Base-by-base conservation (phyloP, 2,113 vertebrate species). In the Amblyopsis rosae region DNA sequence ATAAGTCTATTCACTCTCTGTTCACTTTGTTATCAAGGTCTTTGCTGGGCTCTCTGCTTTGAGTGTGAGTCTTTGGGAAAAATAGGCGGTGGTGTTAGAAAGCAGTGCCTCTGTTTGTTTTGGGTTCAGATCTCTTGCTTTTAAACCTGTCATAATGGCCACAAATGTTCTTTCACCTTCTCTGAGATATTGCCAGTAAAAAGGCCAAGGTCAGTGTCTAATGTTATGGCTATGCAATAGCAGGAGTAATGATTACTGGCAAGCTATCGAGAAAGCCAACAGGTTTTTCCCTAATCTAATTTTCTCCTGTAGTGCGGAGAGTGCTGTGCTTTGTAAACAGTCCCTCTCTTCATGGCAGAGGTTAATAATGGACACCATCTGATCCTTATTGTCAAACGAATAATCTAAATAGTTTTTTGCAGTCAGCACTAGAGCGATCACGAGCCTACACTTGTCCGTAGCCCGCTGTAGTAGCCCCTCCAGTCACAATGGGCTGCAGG, bases 401-500 rank as follows among this genome's bases (percentile, higher is more conserved):
- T 70, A 26, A 45, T 69, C 56, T 60, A 59, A 76, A 67, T 59
- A 59, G 62, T 77, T 81, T 26, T 82, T 80, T 76, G 73, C 73
- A 15, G 67, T 61, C 63, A 9, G 67, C 59, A 79, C 59, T 66
- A 74, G 72, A 79, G 71, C 79, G 75, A 70, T 62, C 9, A 71
- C 47, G 64, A 58, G 55, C 33, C 67, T 59, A 26, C 32, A 81
- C 47, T 66, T 59, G 74, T 49, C 15, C 49, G 6, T 32, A 19
- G 67, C 65, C 69, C 63, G 47, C 65, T 69, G 64, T 73, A 48
- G 54, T 35, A 48, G 79, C 75, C 70, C 77, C 67, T 70, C 76
- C 75, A 59, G 77, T 81, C 79, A 86, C 84, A 89, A 82, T 73
- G 73, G 86, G 72, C 69, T 56, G 73, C 50, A 47, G 85, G 84